Evolutionary conservation across 2,113 vertebrate genomes (phyloP).

Genomic region (Leptodactylus fuscus): DNA sequence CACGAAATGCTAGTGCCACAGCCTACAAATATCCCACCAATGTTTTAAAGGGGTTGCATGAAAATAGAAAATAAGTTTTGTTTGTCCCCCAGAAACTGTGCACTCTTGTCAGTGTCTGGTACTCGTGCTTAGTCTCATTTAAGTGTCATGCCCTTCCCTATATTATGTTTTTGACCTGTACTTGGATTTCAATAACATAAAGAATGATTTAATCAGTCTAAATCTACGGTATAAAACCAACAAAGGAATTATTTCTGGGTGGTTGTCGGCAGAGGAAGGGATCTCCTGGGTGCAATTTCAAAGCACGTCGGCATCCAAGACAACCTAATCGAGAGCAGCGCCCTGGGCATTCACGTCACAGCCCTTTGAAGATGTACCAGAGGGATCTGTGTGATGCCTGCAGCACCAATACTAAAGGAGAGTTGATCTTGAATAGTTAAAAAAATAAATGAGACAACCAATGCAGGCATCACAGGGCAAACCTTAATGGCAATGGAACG

Average conservation of each 20-base stretch:
- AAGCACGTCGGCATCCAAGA: neutral
- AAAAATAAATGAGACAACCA: too few relatives aligned
- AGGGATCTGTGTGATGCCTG: neutral
- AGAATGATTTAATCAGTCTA: neutral
- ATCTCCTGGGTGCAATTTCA: conserved; percentile 31
- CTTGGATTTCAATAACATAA: neutral
- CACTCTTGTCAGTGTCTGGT: neutral
- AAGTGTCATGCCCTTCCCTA: too few relatives aligned
- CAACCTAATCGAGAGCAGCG: neutral
- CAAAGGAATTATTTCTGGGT: neutral
- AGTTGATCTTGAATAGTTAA: neutral
- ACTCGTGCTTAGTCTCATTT: neutral
- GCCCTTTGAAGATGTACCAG: conserved; percentile 34
- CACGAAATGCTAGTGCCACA: too few relatives aligned
- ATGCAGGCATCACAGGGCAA: neutral
- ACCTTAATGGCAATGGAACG: neutral
- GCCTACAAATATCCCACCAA: too few relatives aligned
- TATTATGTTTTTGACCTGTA: neutral
- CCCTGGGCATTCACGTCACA: neutral
- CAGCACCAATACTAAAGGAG: neutral
- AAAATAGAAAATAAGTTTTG: too few relatives aligned
- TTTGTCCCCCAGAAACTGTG: neutral
- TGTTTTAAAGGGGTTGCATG: too few relatives aligned
- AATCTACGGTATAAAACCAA: neutral
- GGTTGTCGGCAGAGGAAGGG: neutral